Conservation (phyloP, 2,888 invertebrate genomes). For the Ochlodes sylvanus region DNA sequence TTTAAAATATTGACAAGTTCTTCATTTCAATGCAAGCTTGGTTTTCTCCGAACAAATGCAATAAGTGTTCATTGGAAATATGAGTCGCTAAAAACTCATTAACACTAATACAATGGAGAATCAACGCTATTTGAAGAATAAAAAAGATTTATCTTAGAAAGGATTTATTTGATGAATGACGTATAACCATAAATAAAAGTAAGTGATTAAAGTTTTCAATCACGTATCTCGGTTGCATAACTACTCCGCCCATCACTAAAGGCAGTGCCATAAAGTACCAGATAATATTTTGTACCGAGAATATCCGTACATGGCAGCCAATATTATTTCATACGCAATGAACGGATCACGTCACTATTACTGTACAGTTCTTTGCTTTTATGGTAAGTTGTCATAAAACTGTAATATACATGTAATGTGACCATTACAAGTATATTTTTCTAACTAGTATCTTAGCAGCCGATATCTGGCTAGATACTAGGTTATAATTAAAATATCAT, state of each 20-base stretch:
- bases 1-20: not conserved
- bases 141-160: not conserved
- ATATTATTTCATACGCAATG: conserved; percentile 34
- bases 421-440: too few relatives aligned
- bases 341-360: conserved; percentile 17
- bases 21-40: not conserved
- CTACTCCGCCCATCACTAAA: conserved; percentile 21
- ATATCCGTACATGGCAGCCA: conserved; percentile 25
- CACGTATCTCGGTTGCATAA: conserved; percentile 14
- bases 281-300: conserved; percentile 30
- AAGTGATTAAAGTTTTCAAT: conserved; percentile 26
- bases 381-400: conserved; percentile 21
- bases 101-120: conserved; percentile 7
- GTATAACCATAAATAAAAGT: conserved; percentile 13
- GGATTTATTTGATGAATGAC: not conserved
- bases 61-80: conserved; percentile 11
- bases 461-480: too few relatives aligned
- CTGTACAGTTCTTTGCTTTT: conserved; percentile 4
- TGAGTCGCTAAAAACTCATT: not conserved
- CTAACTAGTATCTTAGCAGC: too few relatives aligned
- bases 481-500: too few relatives aligned
- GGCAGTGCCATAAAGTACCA: conserved; percentile 13
- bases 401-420: not conserved
- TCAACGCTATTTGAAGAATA: not conserved
- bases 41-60: conserved; percentile 17